Evolutionary conservation across 2,797 vertebrate species (phyloP).

Genomic region (Clarias fuscus): DNA sequence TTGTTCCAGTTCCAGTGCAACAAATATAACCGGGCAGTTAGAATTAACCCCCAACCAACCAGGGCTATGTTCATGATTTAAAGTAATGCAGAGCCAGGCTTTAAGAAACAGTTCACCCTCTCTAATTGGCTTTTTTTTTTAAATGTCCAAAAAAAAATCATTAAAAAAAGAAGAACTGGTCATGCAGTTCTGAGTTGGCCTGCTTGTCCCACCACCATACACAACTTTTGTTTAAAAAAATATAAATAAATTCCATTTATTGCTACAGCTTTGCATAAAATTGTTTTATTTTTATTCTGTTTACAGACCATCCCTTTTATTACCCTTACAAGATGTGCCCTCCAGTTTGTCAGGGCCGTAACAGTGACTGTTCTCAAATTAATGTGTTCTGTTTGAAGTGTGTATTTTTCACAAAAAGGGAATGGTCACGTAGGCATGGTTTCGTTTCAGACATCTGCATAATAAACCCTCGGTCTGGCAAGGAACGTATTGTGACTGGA

Average conservation of each 20-base stretch:
- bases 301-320: constrained; percentile 67
- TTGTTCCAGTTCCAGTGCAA: too few species aligned
- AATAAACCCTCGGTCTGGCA: constrained; percentile 74
- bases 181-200: not conserved
- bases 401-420: constrained; percentile 62
- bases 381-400: constrained; percentile 79
- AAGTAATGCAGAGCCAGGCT: not conserved
- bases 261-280: constrained; percentile 48
- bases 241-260: constrained; percentile 48
- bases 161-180: not conserved
- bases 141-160: not conserved
- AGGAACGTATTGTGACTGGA: constrained; percentile 76
- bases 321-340: constrained; percentile 59
- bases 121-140: not conserved
- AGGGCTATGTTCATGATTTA: not conserved
- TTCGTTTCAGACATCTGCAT: constrained; percentile 77
- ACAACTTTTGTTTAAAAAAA: constrained; percentile 32
- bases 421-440: constrained; percentile 74
- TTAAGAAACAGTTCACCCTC: not conserved
- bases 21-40: not conserved
- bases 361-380: constrained; percentile 66
- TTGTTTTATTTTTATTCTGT: constrained; percentile 48
- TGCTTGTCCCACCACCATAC: constrained; percentile 23
- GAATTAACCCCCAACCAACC: not conserved
- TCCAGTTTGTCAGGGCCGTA: constrained; percentile 66